Base-by-base conservation (phyloP, 1,140 invertebrate genomes). In the Eumeta japonica region DNA sequence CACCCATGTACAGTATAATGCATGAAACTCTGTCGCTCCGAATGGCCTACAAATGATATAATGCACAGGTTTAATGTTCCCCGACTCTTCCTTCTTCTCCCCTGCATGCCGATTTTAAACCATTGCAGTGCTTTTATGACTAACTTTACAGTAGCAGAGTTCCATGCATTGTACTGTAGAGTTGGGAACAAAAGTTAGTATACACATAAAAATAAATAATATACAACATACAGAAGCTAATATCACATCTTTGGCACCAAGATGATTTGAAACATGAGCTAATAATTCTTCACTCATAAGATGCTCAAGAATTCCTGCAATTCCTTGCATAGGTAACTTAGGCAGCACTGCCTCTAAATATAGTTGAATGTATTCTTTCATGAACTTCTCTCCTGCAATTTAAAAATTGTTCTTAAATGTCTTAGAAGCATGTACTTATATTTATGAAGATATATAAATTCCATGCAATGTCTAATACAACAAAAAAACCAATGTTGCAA, bases 181-280 rank as follows among this genome's bases (percentile, higher is more conserved):
- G n/a, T n/a, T n/a, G n/a, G n/a, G n/a, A n/a, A n/a, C n/a, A n/a
- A n/a, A 42, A 17, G 10, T 35, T 11, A 14, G 10, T 11, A 33
- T 13, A 15, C 27, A 13, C 30, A 38, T 14, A n/a, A n/a, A n/a
- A n/a, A n/a, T n/a, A n/a, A n/a, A n/a, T n/a, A n/a, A 28, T 35
- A 24, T 41, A 29, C 31, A 51, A 79, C 79, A 82, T 80, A 90
- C 89, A 37, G 75, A 62, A 47, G 80, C 80, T 33, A 91, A 75
- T 49, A 95, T 86, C 4, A 96, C 73, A 62, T 96, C 92, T 59
- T 81, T 87, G 15, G 85, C 81, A 12, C 93, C 93, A 47, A 97
- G 74, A 50, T 88, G 78, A 4, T 52, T 63, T 7, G 85, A 83
- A 24, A 93, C 79, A 60, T 88, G 62, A 5, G 86, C 77, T 4